Conservation (phyloP, 1,140 invertebrate genomes). For the Neocloeon triangulifer region DNA sequence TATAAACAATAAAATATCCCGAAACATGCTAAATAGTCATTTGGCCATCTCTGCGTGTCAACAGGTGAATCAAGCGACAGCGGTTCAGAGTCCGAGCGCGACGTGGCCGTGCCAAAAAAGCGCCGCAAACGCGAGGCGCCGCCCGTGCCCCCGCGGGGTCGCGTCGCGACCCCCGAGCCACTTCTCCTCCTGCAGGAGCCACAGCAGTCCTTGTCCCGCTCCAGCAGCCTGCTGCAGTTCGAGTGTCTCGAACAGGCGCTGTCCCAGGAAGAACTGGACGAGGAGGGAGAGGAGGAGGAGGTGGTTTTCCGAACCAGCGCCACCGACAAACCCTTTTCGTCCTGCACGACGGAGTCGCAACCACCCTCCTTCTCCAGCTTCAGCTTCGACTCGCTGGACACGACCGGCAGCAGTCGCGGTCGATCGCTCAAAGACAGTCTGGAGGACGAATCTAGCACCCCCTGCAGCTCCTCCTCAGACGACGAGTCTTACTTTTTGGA, state of each 20-base stretch:
- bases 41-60: constrained; percentile 11
- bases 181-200: constrained; percentile 6
- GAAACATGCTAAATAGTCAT: no score
- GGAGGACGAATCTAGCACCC: constrained; percentile 13
- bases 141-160: constrained; percentile 14
- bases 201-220: constrained; percentile 21
- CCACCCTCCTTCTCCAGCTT: constrained; percentile 22
- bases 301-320: constrained; percentile 12
- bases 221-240: constrained; percentile 55
- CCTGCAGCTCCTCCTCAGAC: constrained; percentile 9
- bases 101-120: constrained; percentile 55
- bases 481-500: constrained; percentile 15
- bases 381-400: constrained; percentile 29
- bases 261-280: constrained; percentile 5
- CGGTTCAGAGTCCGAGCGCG: constrained; percentile 31
- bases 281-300: constrained; percentile 9
- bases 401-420: constrained; percentile 18
- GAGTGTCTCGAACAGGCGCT: constrained; percentile 46
- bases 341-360: neutral
- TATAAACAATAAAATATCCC: no score
- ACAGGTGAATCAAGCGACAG: constrained; percentile 23
- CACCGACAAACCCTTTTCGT: constrained; percentile 10
- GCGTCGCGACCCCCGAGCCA: constrained; percentile 13
- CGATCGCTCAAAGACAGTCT: constrained; percentile 28
- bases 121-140: constrained; percentile 23